Evolutionary conservation across 2,888 invertebrate genomes (phyloP), one percentile per base, ranked within the genome.

Genomic region (Fragum fragum): DNA sequence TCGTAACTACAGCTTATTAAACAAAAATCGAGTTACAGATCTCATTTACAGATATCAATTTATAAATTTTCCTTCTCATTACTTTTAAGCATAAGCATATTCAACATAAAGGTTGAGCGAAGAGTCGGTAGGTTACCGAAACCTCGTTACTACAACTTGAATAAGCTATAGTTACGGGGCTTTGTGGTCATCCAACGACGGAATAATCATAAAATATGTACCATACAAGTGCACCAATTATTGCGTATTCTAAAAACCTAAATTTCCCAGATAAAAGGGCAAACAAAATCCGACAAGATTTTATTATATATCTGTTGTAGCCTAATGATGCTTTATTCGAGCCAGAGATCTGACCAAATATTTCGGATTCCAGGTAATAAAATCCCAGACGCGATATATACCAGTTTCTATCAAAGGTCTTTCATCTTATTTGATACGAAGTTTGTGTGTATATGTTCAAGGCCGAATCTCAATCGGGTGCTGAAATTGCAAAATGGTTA

Each of bases 281-380:
- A 47, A 47, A n/a, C 23, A 3, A 57, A 57, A 57, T 57, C 57
- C 23, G 23, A 57, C 26, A 21, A 26, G 57, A 57, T 57, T 57
- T 57, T 26, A 57, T 57, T 26, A 57, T 23, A 26, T 26, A 26
- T 57, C 57, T 57, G 57, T 57, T 57, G 23, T 23, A 2, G 57
- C 2, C n/a, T 57, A 47, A 57, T 47, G 47, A 47, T 61, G 32
- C 5, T 61, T 61, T 61, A 32, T 32, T 66, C 36, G 6, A 66
- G 47, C 66, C 66, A 66, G 66, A 66, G 23, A 42, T 66, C 66
- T 66, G 42, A 66, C 66, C 42, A 66, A 42, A 42, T 66, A 42
- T 39, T 66, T 66, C 36, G 42, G 66, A 66, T 66, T 66, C 66
- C 36, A 36, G 39, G 66, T 66, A 66, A 66, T 66, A 66, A 66